Evolutionary conservation across 1,140 invertebrate genomes (phyloP).

Genomic region (Macrotrachela quadricornifera): DNA sequence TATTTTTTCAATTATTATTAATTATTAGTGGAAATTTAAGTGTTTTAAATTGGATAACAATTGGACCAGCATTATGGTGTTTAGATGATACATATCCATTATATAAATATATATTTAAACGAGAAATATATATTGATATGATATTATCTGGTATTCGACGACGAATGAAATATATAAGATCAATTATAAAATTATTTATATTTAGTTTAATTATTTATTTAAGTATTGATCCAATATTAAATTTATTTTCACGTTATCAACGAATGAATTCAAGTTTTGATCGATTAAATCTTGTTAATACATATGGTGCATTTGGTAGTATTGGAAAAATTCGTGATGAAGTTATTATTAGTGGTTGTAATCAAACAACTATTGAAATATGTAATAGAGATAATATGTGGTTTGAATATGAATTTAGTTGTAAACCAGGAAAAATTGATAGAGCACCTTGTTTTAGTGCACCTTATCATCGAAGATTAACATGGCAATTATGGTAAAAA

Average conservation of each 20-base stretch:
- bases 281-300: constrained; percentile 30
- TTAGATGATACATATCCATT: constrained; percentile 24
- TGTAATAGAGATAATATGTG: constrained; percentile 16
- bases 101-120: no score
- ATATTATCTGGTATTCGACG: no score
- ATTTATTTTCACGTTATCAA: constrained; percentile 27
- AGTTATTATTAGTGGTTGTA: constrained; percentile 28
- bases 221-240: constrained; percentile 30
- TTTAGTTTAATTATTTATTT: constrained; percentile 25
- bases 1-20: constrained; percentile 31
- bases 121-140: no score
- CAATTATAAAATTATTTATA: constrained; percentile 19
- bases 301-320: constrained; percentile 32
- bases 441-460: constrained; percentile 29
- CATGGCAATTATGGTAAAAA: constrained; percentile 26
- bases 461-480: constrained; percentile 32
- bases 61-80: constrained; percentile 27
- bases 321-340: constrained; percentile 25
- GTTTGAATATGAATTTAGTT: constrained; percentile 33
- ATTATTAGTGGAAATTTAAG: constrained; percentile 34
- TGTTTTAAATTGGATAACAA: constrained; percentile 34
- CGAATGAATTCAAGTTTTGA: constrained; percentile 34
- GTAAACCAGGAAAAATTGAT: constrained; percentile 28
- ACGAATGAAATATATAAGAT: no score
- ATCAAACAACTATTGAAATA: constrained; percentile 22